Evolutionary conservation across 2,888 invertebrate species (phyloP).

Genomic region (Willowsia nigromaculata): DNA sequence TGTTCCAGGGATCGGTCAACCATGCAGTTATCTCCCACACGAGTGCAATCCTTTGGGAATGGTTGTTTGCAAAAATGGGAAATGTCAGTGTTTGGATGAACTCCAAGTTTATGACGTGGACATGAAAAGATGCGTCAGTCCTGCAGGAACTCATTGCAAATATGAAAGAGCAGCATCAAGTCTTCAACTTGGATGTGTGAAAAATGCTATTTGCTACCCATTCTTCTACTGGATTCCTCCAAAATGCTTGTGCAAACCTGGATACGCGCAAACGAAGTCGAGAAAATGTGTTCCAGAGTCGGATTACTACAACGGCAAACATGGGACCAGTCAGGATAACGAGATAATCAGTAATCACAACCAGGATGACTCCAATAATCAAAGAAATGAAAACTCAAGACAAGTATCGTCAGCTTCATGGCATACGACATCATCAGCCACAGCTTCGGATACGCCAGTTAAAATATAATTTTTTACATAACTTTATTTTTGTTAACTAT

Average conservation of each 20-base stretch:
- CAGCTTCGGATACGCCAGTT: background rate
- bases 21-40: constrained; percentile 66
- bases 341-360: background rate
- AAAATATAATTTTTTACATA: background rate
- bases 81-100: constrained; percentile 71
- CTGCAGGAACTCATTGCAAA: constrained; percentile 76
- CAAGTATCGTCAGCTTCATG: too few relatives aligned
- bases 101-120: constrained; percentile 74
- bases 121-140: constrained; percentile 71
- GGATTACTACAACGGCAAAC: constrained; percentile 17
- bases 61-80: constrained; percentile 74
- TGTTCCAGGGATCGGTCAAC: constrained; percentile 74
- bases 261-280: constrained; percentile 70
- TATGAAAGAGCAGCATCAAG: constrained; percentile 51
- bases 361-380: background rate
- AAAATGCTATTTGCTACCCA: constrained; percentile 75
- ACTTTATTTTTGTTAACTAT: too few relatives aligned
- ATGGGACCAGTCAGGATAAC: background rate
- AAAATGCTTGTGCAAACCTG: constrained; percentile 75
- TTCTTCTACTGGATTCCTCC: constrained; percentile 76
- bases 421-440: background rate
- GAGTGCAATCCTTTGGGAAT: constrained; percentile 76
- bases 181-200: constrained; percentile 74
- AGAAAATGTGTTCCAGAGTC: constrained; percentile 67
- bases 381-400: too few relatives aligned